Conservation (phyloP, 1,140 invertebrate species). For the Ctenoplectra terminalis region DNA sequence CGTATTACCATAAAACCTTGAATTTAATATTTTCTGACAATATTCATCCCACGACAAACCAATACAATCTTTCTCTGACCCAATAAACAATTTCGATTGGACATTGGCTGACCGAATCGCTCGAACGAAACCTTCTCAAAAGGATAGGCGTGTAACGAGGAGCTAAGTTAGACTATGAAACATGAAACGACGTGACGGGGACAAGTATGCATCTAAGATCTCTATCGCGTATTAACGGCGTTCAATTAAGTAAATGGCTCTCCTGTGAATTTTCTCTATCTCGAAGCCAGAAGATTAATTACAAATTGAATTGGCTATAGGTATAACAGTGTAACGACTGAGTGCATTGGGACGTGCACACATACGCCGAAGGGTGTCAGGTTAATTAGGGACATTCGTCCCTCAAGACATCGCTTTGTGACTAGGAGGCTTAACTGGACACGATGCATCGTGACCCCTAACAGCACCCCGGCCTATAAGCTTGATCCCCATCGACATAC, state of each 20-base stretch:
- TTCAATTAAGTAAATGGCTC: constrained; percentile 42
- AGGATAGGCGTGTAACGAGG: neutral
- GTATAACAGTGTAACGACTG: constrained; percentile 31
- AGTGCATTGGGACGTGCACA: neutral
- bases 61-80: no score
- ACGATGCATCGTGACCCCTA: constrained; percentile 72
- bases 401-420: constrained; percentile 77
- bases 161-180: neutral
- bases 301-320: constrained; percentile 47
- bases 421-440: constrained; percentile 75
- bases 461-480: constrained; percentile 68
- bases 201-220: constrained; percentile 13
- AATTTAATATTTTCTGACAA: no score
- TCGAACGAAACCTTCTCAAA: neutral
- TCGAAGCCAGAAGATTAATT: constrained; percentile 41
- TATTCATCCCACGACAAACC: no score
- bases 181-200: neutral
- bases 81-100: no score
- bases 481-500: constrained; percentile 75
- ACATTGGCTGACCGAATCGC: no score
- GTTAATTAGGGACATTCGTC: constrained; percentile 78
- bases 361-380: constrained; percentile 53
- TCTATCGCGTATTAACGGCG: constrained; percentile 28
- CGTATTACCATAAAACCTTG: no score
- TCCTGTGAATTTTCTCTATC: constrained; percentile 45